Evolutionary conservation across 2,888 invertebrate genomes (phyloP).

Genomic region (Muschampia plurimacula): DNA sequence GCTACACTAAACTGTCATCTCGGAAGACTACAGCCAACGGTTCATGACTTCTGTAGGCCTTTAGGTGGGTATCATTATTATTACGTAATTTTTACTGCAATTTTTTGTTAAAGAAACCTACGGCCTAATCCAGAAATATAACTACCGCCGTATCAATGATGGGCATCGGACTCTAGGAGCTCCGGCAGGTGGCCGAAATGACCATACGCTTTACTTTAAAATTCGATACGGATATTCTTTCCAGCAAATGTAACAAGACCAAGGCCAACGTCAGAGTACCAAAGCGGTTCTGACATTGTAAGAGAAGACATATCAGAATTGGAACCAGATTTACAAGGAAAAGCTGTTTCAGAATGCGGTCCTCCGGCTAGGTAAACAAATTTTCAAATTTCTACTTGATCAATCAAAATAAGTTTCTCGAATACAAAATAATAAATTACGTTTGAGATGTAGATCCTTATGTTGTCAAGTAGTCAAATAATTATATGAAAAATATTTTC

Average conservation of each 20-base stretch:
- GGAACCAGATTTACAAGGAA: constrained; percentile 78
- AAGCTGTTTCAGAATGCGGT: constrained; percentile 82
- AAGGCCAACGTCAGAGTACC: constrained; percentile 77
- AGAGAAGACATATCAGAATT: constrained; percentile 87
- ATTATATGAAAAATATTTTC: no score
- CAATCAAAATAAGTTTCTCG: constrained; percentile 17
- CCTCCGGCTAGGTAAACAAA: constrained; percentile 87
- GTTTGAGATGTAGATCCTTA: constrained; percentile 19
- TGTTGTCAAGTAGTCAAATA: neutral
- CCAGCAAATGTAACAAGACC: constrained; percentile 74
- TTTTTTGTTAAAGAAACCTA: no score
- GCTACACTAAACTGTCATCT: constrained; percentile 88
- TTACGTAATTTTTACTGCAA: no score
- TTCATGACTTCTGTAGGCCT: constrained; percentile 81
- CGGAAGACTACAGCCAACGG: constrained; percentile 87
- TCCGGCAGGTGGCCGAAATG: no score
- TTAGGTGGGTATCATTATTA: constrained; percentile 61
- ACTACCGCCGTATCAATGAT: no score
- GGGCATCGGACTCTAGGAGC: no score
- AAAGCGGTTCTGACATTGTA: constrained; percentile 82
- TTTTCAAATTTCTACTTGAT: constrained; percentile 41
- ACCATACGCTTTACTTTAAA: no score
- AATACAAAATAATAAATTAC: neutral
- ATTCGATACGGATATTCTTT: no score
- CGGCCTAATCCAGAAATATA: no score